These are phyloP conservation scores for Cephonodes hylas DNA, from an alignment of 2,888 invertebrate species.

Conservation along the genomic window DNA sequence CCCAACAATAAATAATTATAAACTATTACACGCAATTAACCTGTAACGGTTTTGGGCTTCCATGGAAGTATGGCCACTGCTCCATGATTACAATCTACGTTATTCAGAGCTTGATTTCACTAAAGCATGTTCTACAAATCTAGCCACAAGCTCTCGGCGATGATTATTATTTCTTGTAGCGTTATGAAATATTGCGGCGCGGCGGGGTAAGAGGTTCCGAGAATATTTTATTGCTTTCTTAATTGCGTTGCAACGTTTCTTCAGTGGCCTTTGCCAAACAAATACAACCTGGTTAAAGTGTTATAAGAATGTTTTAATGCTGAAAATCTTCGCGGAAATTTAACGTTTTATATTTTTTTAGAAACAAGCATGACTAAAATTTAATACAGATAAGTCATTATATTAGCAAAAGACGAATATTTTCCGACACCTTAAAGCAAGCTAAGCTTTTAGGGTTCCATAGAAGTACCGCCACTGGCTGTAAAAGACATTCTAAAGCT, in stretches of 20 bases:
- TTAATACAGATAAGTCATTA: too few relatives aligned
- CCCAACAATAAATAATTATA: too few relatives aligned
- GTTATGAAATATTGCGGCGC: neutral
- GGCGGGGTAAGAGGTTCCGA: neutral
- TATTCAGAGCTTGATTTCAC: neutral
- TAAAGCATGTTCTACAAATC: neutral
- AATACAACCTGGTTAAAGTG: neutral
- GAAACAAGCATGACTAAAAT: too few relatives aligned
- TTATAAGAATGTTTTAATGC: neutral
- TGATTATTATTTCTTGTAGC: neutral
- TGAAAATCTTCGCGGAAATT: neutral
- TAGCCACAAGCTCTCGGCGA: neutral
- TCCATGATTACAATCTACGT: neutral
- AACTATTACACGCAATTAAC: too few relatives aligned
- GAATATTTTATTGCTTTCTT: slow-evolving; percentile 20
- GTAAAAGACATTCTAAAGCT: too few relatives aligned
- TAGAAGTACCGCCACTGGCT: too few relatives aligned
- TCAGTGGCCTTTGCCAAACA: neutral
- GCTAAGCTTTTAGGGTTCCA: too few relatives aligned
- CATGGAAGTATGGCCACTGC: too few relatives aligned
- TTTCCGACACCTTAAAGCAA: too few relatives aligned
- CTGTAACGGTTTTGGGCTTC: too few relatives aligned
- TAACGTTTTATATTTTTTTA: neutral
- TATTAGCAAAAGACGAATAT: too few relatives aligned
- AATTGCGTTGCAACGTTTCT: slow-evolving; percentile 15